Conservation (phyloP, 2,797 vertebrate species). For the Cygnus olor region DNA sequence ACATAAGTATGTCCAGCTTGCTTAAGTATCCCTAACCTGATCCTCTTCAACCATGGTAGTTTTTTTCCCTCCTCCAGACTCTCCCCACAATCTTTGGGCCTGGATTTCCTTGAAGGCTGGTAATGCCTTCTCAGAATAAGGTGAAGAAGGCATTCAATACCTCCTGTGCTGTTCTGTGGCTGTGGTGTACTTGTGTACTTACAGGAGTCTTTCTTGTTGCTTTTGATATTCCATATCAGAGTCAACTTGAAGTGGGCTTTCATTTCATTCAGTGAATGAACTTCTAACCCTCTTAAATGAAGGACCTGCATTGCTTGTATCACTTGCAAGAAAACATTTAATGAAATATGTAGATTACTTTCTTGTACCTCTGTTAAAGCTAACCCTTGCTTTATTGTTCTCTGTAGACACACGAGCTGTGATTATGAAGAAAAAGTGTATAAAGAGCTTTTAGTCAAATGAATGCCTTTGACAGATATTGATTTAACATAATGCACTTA, state of each 20-base stretch:
- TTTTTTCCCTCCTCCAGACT: not conserved
- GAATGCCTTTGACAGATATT: slow-evolving; percentile 10
- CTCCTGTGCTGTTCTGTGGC: not conserved
- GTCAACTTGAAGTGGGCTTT: not conserved
- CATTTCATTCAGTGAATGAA: not conserved
- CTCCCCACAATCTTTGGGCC: not conserved
- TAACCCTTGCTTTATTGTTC: slow-evolving; percentile 50
- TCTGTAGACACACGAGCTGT: not conserved
- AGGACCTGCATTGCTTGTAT: not conserved
- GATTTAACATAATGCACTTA: slow-evolving; percentile 22
- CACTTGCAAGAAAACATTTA: slow-evolving; percentile 7
- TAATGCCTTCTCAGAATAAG: not conserved
- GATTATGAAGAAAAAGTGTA: slow-evolving; percentile 22
- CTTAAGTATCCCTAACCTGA: not conserved
- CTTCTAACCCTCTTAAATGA: slow-evolving; percentile 16
- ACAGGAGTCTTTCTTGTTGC: not conserved
- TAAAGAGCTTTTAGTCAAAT: slow-evolving; percentile 21
- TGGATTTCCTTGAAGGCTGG: not conserved
- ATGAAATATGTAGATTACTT: slow-evolving; percentile 41
- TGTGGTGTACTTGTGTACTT: not conserved
- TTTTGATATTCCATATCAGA: not conserved
- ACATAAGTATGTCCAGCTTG: not conserved
- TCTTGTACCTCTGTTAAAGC: slow-evolving; percentile 5
- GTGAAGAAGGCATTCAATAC: not conserved
- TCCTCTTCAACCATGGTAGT: not conserved